A percentile compares a stretch with the other conserved stretches of the same genome.
These are phyloP conservation scores for Mastacembelus armatus DNA, from an alignment of 2,797 vertebrate genomes.

Conservation along the genomic window DNA sequence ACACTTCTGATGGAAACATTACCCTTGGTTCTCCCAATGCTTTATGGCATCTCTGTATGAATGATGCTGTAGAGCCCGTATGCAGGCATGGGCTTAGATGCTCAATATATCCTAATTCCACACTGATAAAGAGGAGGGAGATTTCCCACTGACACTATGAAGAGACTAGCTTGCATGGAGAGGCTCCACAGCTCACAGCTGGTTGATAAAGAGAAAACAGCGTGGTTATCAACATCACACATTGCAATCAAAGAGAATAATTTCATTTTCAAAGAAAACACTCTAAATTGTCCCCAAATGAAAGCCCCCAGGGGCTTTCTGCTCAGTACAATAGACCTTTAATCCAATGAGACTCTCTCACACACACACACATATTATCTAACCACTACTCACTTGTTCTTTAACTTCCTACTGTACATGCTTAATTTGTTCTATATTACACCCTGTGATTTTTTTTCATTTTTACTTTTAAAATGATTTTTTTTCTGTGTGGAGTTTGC, in stretches of 20 bases:
- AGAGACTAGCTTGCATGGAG: conserved; percentile 24
- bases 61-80: not conserved
- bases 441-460: conserved; percentile 68
- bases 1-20: not conserved
- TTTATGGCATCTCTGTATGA: conserved; percentile 9
- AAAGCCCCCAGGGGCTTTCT: conserved; percentile 88
- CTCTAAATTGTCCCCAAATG: conserved; percentile 88
- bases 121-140: conserved; percentile 39
- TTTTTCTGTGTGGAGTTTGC: no score
- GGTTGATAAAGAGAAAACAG: conserved; percentile 60
- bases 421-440: conserved; percentile 70
- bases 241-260: conserved; percentile 71
- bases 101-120: conserved; percentile 40
- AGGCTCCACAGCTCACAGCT: conserved; percentile 35
- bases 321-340: conserved; percentile 88
- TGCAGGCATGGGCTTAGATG: conserved; percentile 17
- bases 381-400: conserved; percentile 41
- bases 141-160: conserved; percentile 36
- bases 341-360: conserved; percentile 82
- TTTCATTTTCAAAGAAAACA: conserved; percentile 87
- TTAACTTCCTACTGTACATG: conserved; percentile 81
- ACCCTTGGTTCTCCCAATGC: conserved; percentile 1
- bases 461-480: no score
- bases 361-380: conserved; percentile 24
- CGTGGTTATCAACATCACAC: conserved; percentile 85